Evolutionary conservation across 2,888 invertebrate species (phyloP).

Genomic region (Hydriomena furcata): DNA sequence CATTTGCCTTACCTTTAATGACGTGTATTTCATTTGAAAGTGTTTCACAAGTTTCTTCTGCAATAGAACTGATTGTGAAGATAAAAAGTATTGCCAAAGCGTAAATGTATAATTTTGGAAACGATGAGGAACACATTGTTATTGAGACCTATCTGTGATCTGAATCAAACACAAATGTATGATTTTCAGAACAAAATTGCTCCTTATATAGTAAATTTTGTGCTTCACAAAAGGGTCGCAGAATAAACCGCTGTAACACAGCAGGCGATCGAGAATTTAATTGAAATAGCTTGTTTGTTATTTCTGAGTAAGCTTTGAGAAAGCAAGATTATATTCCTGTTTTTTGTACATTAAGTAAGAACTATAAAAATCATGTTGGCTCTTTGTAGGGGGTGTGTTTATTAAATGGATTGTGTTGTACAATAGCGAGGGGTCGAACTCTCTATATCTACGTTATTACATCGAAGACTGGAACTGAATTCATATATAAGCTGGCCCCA

Average conservation of each 20-base stretch:
- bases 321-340: slow-evolving; percentile 5
- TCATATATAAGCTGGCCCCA: slow-evolving; percentile 26
- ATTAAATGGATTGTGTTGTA: slow-evolving; percentile 51
- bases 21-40: slow-evolving; percentile 93
- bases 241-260: slow-evolving; percentile 29
- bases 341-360: neutral
- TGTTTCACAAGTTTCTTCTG: slow-evolving; percentile 93
- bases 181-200: slow-evolving; percentile 1
- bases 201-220: slow-evolving; percentile 23
- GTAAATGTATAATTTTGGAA: slow-evolving; percentile 34
- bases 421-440: neutral
- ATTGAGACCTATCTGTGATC: neutral
- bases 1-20: slow-evolving; percentile 87
- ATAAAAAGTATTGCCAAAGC: slow-evolving; percentile 36
- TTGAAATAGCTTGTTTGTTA: slow-evolving; percentile 37
- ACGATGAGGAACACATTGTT: slow-evolving; percentile 34
- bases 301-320: neutral
- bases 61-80: slow-evolving; percentile 41
- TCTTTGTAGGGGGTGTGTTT: slow-evolving; percentile 38
- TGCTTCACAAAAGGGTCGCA: neutral
- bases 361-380: slow-evolving; percentile 1
- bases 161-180: slow-evolving; percentile 19
- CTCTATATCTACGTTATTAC: neutral
- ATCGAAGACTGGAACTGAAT: neutral
- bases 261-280: slow-evolving; percentile 38